phyloP scores from a whole-genome alignment of 2,888 invertebrate genomes.

The Glaucopsyche alexis region DNA sequence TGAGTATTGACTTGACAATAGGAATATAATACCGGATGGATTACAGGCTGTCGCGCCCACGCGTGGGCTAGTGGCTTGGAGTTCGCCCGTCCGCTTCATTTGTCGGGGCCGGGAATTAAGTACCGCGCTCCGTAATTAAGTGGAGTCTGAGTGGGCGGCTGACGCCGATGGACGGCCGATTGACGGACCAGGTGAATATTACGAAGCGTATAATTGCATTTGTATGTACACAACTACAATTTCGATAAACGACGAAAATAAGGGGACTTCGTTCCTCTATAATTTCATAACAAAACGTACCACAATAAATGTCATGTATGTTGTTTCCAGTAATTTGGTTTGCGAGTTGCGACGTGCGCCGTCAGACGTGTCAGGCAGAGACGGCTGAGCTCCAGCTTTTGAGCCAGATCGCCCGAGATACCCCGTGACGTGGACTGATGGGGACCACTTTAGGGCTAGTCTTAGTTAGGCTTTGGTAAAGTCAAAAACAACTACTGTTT shows the following conservation, averaged over 20 bases:
- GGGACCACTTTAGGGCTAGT: neutral
- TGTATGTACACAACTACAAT: neutral
- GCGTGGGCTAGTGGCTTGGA: neutral
- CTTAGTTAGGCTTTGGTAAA: neutral
- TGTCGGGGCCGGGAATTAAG: conserved; percentile 11
- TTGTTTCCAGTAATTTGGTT: neutral
- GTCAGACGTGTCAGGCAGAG: neutral
- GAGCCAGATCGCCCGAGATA: neutral
- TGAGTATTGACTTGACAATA: neutral
- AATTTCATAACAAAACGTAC: conserved; percentile 5
- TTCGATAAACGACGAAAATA: neutral
- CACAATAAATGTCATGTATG: conserved; percentile 9
- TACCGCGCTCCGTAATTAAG: conserved; percentile 7
- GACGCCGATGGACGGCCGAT: neutral
- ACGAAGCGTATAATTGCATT: neutral
- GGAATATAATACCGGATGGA: neutral
- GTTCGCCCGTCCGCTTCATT: neutral
- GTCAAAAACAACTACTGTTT: neutral
- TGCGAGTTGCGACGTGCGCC: neutral
- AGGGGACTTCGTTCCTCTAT: neutral
- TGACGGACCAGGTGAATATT: neutral
- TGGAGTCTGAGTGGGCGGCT: neutral
- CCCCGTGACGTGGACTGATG: conserved; percentile 1
- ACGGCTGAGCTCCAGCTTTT: neutral
- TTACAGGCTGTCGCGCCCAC: conserved; percentile 14